A percentile compares a stretch with the other conserved stretches of the same genome.
Evolutionary conservation across 92 coral and sea anemone genomes (phyloP).

Genomic region (Micromussa lordhowensis): DNA sequence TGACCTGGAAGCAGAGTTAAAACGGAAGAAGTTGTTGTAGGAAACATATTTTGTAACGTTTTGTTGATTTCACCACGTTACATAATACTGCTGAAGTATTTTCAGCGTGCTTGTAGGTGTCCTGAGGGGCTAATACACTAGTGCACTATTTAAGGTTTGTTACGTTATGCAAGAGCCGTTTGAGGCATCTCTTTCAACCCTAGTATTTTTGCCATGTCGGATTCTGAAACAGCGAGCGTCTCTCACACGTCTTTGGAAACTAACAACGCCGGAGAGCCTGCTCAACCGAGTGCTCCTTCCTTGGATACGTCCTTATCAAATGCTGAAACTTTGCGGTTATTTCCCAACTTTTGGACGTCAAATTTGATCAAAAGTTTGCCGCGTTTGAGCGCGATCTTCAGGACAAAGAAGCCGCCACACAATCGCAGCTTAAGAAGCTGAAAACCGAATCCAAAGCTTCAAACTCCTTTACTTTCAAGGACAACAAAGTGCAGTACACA

Average conservation of each 20-base stretch:
- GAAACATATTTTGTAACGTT: too few species aligned
- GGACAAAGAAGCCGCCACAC: slow-evolving; percentile 19
- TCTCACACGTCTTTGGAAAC: slow-evolving; percentile 7
- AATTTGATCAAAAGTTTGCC: slow-evolving; percentile 49
- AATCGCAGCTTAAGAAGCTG: slow-evolving; percentile 40
- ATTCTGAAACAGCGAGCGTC: slow-evolving; percentile 28
- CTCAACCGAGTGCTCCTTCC: slow-evolving; percentile 13
- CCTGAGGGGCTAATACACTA: too few species aligned
- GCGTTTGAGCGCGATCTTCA: slow-evolving; percentile 40
- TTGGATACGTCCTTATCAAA: slow-evolving; percentile 18
- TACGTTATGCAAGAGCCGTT: too few species aligned
- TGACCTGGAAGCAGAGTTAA: too few species aligned
- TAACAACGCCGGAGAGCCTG: slow-evolving; percentile 3
- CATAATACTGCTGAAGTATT: too few species aligned
- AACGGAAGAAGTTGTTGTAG: too few species aligned
- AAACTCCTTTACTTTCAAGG: slow-evolving; percentile 41
- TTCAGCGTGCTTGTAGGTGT: too few species aligned
- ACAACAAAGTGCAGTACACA: slow-evolving; percentile 8
- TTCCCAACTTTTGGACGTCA: slow-evolving; percentile 14
- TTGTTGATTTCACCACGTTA: too few species aligned
- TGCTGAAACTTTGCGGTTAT: background rate
- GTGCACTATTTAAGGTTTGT: too few species aligned
- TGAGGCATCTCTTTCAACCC: slow-evolving; percentile 5
- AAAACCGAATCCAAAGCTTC: slow-evolving; percentile 52
- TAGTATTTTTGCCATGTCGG: slow-evolving; percentile 15